phyloP scores from a whole-genome alignment of 2,888 invertebrate species.

The Hirtodrosophila confusa region DNA sequence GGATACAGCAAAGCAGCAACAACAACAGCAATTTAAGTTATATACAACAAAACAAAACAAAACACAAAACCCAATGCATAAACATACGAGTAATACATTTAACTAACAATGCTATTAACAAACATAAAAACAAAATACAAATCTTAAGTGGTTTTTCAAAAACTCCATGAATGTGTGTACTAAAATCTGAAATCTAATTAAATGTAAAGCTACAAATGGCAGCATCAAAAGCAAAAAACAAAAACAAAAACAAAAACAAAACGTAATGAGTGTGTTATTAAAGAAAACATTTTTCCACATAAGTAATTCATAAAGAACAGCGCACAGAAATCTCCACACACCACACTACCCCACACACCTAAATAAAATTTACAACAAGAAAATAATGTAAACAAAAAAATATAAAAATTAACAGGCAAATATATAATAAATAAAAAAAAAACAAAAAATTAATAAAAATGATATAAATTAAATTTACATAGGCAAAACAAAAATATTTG shows the following conservation, averaged over 20 bases:
- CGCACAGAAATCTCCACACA: constrained; percentile 66
- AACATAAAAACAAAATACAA: constrained; percentile 33
- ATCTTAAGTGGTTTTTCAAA: constrained; percentile 71
- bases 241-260: constrained; percentile 15
- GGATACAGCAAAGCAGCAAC: constrained; percentile 25
- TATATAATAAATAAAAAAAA: constrained; percentile 28
- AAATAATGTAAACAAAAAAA: constrained; percentile 4
- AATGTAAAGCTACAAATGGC: constrained; percentile 51
- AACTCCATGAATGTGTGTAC: constrained; percentile 74
- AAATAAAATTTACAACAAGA: constrained; percentile 75
- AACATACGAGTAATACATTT: constrained; percentile 47
- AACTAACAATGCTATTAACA: constrained; percentile 30
- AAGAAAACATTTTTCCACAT: constrained; percentile 41
- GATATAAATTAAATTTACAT: constrained; percentile 74
- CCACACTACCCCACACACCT: constrained; percentile 45
- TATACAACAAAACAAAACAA: constrained; percentile 35
- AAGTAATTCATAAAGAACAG: constrained; percentile 38
- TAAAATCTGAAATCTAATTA: constrained; percentile 49
- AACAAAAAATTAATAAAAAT: constrained; percentile 31
- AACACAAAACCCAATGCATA: constrained; percentile 66
- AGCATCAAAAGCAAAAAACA: constrained; percentile 21
- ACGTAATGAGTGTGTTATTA: constrained; percentile 53
- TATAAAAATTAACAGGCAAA: constrained; percentile 31
- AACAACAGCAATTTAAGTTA: constrained; percentile 20
- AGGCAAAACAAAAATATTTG: constrained; percentile 64